Base-by-base conservation (phyloP, 2,888 invertebrate genomes). In the Odontocerum albicorne region DNA sequence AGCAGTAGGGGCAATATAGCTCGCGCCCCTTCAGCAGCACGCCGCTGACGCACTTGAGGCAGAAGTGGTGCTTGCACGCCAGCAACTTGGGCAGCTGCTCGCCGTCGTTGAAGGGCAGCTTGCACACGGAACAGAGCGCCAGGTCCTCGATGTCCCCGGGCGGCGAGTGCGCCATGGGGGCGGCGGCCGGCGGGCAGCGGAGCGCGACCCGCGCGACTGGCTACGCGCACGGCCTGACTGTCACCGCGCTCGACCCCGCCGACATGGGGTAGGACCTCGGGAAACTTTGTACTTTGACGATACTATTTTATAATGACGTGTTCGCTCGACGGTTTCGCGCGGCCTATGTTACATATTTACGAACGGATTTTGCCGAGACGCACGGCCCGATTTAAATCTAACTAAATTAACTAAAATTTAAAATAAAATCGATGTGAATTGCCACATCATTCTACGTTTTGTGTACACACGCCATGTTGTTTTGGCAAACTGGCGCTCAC, bases 61-160 rank as follows among this genome's bases (percentile, higher is more conserved):
- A 88, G 72, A 88, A 88, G 73, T 86, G 85, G 70, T 88, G 88
- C 68, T 87, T 85, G 77, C 88, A 88, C 63, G 84, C 81, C 64
- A 88, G 79, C 70, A 86, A 73, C 71, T 88, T 88, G 59, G 88
- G 88, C 67, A 83, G 80, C 67, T 84, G 84, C 70, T 87, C 87
- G 59, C 77, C 76, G 65, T 87, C 86, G 72, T 87, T 87, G 77
- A 86, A 88, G 70, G 84, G 83, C 70, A 84, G 81, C 73, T 86
- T 85, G 79, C 88, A 88, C 69, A 82, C 85, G 67, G 86, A 85
- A 80, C 90, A 87, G 66, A 84, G 75, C 70, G 86, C 84, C 70
- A 88, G 77, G 74, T 87, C 87, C 73, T 87, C 87, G 70, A 87
- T 79, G 72, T 87, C 85, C 65, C 82, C 81, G 68, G 82, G 75